Evolutionary conservation across 1,140 invertebrate species (phyloP), one percentile per base, ranked within the genome.

Genomic region (Trichoplusia ni): DNA sequence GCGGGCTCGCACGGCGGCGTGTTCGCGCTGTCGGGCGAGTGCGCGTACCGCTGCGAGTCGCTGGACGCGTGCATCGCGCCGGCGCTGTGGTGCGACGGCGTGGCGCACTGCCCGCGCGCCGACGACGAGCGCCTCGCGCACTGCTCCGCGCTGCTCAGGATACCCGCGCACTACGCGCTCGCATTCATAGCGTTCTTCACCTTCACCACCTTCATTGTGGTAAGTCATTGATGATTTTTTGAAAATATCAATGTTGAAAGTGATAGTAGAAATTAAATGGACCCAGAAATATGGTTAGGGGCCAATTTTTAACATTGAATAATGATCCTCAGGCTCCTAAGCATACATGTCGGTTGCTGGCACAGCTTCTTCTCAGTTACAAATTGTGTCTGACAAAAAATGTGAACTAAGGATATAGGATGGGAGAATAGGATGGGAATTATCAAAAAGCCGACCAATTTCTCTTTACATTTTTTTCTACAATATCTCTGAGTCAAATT

Each of bases 61-160:
- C 79, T 98, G 60, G 95, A 96, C 75, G 96, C 96, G 2, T 98
- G 97, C 85, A 97, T 98, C 73, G 96, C 96, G 73, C 92, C 94
- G 0, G 94, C 94, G n/a, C 92, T 98, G 5, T 97, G 96, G 96
- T 98, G 97, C 81, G 96, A 98, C 76, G 96, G 96, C 0, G 89
- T 94, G 8, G 92, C 93, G 21, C 96, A 98, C 75, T 98, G 97
- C 80, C 97, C 97, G 0, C 96, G 95, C 1, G 96, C 96, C 0
- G 94, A 96, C 75, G 97, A 98, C 89, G 97, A 98, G 86, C 93
- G 96, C 1, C 91, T 96, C 11, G 92, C 93, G 4, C 95, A 96
- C 75, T 96, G 95, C 78, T 96, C 95, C 7, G 92, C 95, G 5
- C 80, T 96, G 6, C 84, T 96, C 38, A 92, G 94, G 72, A 85